Percentiles rank a stretch among this genome's conserved stretches.
These are phyloP conservation scores for Mimas tiliae DNA, from an alignment of 2,888 invertebrate genomes.

Conservation along the genomic window DNA sequence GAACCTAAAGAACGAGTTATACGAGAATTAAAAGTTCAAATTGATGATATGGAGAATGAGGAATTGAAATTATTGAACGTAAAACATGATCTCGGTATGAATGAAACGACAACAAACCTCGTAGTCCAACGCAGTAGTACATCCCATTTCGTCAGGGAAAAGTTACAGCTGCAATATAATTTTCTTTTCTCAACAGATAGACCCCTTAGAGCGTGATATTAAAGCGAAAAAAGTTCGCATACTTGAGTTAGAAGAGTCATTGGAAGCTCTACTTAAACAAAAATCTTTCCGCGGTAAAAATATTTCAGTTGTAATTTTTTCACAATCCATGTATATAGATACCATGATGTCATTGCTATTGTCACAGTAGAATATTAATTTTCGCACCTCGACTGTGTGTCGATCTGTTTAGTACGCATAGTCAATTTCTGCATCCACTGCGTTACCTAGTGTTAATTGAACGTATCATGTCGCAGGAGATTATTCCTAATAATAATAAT, in stretches of 20 bases:
- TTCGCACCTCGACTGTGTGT: conserved; percentile 36
- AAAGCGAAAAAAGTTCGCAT: conserved; percentile 93
- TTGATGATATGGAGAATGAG: conserved; percentile 93
- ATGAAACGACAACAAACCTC: conserved; percentile 3
- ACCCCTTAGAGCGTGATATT: conserved; percentile 93
- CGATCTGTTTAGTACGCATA: conserved; percentile 27
- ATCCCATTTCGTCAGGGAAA: conserved; percentile 52
- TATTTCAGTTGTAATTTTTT: conserved; percentile 81
- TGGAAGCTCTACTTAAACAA: conserved; percentile 91
- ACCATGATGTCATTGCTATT: conserved; percentile 34
- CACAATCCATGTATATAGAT: conserved; percentile 37
- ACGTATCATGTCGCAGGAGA: conserved; percentile 26
- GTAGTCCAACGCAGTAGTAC: conserved; percentile 13
- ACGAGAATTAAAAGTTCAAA: conserved; percentile 91
- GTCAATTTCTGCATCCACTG: conserved; percentile 27
- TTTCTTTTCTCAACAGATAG: conserved; percentile 84
- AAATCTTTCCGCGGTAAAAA: conserved; percentile 85
- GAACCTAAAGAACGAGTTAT: conserved; percentile 93
- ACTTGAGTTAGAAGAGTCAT: conserved; percentile 92
- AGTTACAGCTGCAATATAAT: conserved; percentile 71
- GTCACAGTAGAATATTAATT: conserved; percentile 40
- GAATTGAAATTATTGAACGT: conserved; percentile 86
- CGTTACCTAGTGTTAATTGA: conserved; percentile 25
- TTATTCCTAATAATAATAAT: too few species aligned
- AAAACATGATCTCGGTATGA: conserved; percentile 79